Evolutionary conservation across 2,888 invertebrate species (phyloP), one percentile per base, ranked within the genome.

Genomic region (Eupithecia dodoneata): DNA sequence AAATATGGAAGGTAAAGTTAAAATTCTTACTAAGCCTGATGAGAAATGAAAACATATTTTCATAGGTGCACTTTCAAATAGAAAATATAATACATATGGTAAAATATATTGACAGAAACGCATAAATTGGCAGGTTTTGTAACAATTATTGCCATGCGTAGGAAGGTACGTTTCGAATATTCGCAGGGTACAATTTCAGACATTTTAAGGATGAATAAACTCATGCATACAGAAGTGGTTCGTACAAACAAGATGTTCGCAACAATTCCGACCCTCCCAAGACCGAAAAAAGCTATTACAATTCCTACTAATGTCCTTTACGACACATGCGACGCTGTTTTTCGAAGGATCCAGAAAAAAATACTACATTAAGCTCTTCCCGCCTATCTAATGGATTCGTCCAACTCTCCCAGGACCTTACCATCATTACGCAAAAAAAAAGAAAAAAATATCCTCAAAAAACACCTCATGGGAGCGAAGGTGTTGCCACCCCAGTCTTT

Each of bases 381-480:
- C 94, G 94, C 94, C 94, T 92, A 91, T 91, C 93, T 94, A 95
- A 95, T 94, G 94, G 94, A 94, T 94, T 92, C 94, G 86, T 87
- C 93, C 94, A 93, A 93, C 88, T 94, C 95, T 94, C 95, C 81
- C 92, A 94, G 95, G 95, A 92, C 94, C 93, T 88, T 85, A 84
- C 88, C 90, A 91, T 94, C 94, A 94, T 95, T 94, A 94, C 94
- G 90, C 90, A 91, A 94, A 92, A 91, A 92, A 92, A 89, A 90
- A 84, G 90, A 88, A 85, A 90, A 89, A 88, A 88, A 90, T 87
- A 73, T 75, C 85, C 87, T 86, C 85, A 91, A 92, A 92, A 93
- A 92, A 90, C 87, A 92, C 91, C 93, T 94, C 94, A 86, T 92
- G 93, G 93, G 94, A 94, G 92, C 88, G 89, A 92, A 94, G 94